A percentile compares a stretch with the other conserved stretches of the same genome.
These are phyloP conservation scores for Drosophila virilis DNA, from an alignment of 1,140 invertebrate genomes.

Conservation along the genomic window DNA sequence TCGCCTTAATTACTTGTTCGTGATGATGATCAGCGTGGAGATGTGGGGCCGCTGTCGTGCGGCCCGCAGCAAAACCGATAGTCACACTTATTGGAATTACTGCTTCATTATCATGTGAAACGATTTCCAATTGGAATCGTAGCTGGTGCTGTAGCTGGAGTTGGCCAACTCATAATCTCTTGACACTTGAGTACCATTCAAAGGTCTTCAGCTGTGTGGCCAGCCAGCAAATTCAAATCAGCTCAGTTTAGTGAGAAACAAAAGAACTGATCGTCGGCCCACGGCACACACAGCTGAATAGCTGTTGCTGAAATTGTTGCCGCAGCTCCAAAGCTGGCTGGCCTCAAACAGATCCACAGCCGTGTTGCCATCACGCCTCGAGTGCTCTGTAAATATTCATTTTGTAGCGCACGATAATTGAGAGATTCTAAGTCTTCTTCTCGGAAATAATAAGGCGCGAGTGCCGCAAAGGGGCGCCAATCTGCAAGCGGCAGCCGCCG, in stretches of 20 bases:
- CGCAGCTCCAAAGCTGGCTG: slow-evolving; percentile 15
- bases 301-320: slow-evolving; percentile 1
- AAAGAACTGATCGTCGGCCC: slow-evolving; percentile 42
- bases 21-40: slow-evolving; percentile 48
- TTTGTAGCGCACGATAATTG: slow-evolving; percentile 57
- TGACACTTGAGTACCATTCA: slow-evolving; percentile 54
- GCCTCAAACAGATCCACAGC: slow-evolving; percentile 21
- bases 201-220: slow-evolving; percentile 47
- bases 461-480: slow-evolving; percentile 34
- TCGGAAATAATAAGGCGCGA: slow-evolving; percentile 29
- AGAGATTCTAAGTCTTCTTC: slow-evolving; percentile 57
- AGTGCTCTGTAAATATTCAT: slow-evolving; percentile 77
- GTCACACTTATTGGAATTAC: slow-evolving; percentile 83
- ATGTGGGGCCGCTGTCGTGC: slow-evolving; percentile 19
- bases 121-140: slow-evolving; percentile 37
- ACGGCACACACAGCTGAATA: slow-evolving; percentile 47
- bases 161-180: slow-evolving; percentile 56
- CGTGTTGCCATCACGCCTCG: slow-evolving; percentile 66
- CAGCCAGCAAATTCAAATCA: slow-evolving; percentile 51
- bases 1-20: slow-evolving; percentile 81
- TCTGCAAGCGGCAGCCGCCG: not conserved
- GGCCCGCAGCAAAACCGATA: slow-evolving; percentile 77
- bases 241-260: slow-evolving; percentile 71
- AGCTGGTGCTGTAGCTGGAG: slow-evolving; percentile 24
- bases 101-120: slow-evolving; percentile 78